Evolutionary conservation across 2,797 vertebrate species (phyloP).

Genomic region (Catostomus latipinnis): DNA sequence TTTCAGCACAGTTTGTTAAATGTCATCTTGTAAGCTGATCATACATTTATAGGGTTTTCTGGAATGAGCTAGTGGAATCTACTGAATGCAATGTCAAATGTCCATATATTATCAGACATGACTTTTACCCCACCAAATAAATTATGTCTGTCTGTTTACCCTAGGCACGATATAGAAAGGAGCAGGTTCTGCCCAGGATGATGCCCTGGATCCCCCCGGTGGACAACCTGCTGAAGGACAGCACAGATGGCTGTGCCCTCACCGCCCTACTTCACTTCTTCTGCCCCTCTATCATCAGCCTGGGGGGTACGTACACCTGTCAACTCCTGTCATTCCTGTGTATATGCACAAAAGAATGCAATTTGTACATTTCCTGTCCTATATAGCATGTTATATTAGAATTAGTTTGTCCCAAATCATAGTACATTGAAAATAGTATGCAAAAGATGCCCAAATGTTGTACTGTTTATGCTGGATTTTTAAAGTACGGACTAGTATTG

Average conservation of each 20-base stretch:
- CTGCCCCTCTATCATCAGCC: conserved; percentile 86
- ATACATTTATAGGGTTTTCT: not conserved
- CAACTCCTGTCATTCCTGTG: not conserved
- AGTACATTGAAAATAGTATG: no score
- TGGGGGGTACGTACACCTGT: conserved; percentile 80
- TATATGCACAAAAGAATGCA: no score
- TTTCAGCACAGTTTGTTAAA: not conserved
- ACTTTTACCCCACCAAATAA: not conserved
- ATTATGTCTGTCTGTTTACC: conserved; percentile 34
- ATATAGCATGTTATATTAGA: no score
- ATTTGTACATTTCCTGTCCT: no score
- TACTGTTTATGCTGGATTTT: no score
- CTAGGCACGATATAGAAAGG: conserved; percentile 95
- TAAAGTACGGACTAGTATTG: no score
- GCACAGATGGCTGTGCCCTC: conserved; percentile 90
- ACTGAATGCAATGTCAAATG: not conserved
- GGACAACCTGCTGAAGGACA: conserved; percentile 95
- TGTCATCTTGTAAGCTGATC: no score
- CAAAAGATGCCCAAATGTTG: no score
- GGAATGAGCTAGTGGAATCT: not conserved
- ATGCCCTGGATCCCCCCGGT: conserved; percentile 92
- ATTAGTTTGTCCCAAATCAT: no score
- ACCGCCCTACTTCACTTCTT: conserved; percentile 94
- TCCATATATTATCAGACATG: not conserved
- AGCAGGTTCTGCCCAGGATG: conserved; percentile 84